Evolutionary conservation across 1,140 invertebrate genomes (phyloP), one percentile per base, ranked within the genome.

Genomic region (Ridgeia piscesae): DNA sequence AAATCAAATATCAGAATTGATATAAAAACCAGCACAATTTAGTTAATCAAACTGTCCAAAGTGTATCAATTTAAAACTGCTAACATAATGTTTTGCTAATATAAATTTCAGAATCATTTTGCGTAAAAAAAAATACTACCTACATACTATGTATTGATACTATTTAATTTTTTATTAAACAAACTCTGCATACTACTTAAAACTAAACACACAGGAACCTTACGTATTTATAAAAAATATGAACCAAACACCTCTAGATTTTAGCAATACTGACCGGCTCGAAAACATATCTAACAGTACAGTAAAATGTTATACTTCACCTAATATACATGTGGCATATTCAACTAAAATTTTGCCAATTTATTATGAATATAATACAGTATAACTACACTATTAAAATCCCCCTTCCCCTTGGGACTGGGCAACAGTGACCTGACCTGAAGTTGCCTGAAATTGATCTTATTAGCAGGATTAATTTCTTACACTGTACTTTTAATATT

Each of bases 11-110:
- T 14, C 14, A 89, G 91, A 58, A 35, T 11, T 50, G 58, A 42
- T 88, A 77, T 58, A 92, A 33, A 88, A 35, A 92, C 50, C 77
- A 77, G 88, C 77, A 50, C 48, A 50, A 50, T 50, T 21, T 11
- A 0, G 48, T 77, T 8, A 9, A 77, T 77, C 17, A 77, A 77
- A 77, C 90, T 91, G 88, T 34, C 91, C 92, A 77, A 42, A 42
- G 92, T 88, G 89, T 42, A 92, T 92, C 89, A 91, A 91, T 89
- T 91, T 94, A 58, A 89, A 35, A 91, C 89, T 92, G 89, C 92
- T 92, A 91, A 35, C 42, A 42, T 42, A 4, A 42, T 42, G 4
- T 42, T 42, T 42, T 11, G 11, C 42, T 42, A 42, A 11, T 42
- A 6, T 88, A 31, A n/a, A 89, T 42, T 92, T 35, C 92, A n/a